Evolutionary conservation across 1,140 invertebrate species (phyloP).

Genomic region (Meloidogyne exigua): DNA sequence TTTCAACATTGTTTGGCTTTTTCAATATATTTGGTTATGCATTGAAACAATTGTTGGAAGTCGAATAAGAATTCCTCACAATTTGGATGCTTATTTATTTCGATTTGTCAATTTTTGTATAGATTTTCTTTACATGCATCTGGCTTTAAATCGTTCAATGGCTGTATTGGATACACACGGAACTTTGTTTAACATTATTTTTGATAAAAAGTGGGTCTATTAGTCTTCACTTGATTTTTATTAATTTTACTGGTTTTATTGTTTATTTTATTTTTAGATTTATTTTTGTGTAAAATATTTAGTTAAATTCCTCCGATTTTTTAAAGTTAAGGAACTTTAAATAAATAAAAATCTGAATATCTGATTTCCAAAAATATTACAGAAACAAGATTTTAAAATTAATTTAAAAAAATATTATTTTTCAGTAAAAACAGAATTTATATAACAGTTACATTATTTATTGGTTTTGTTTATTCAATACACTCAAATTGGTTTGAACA

Average conservation of each 20-base stretch:
- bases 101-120: constrained; percentile 26
- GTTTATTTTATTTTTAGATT: too few relatives aligned
- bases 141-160: constrained; percentile 18
- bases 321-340: too few relatives aligned
- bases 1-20: constrained; percentile 15
- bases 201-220: background rate
- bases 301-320: too few relatives aligned
- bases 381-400: too few relatives aligned
- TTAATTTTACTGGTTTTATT: too few relatives aligned
- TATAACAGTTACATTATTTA: background rate
- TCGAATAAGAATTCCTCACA: background rate
- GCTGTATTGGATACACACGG: background rate
- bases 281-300: too few relatives aligned
- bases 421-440: constrained; percentile 11
- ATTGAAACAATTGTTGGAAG: background rate
- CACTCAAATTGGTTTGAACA: constrained; percentile 19
- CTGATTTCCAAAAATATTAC: too few relatives aligned
- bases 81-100: constrained; percentile 7
- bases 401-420: background rate
- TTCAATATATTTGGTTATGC: constrained; percentile 20
- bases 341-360: too few relatives aligned
- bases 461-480: constrained; percentile 15
- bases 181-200: constrained; percentile 1
- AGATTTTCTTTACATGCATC: constrained; percentile 18
- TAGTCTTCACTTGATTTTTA: too few relatives aligned